Evolutionary conservation across 2,888 invertebrate genomes (phyloP), one percentile per base, ranked within the genome.

Genomic region (Phengaris arion): DNA sequence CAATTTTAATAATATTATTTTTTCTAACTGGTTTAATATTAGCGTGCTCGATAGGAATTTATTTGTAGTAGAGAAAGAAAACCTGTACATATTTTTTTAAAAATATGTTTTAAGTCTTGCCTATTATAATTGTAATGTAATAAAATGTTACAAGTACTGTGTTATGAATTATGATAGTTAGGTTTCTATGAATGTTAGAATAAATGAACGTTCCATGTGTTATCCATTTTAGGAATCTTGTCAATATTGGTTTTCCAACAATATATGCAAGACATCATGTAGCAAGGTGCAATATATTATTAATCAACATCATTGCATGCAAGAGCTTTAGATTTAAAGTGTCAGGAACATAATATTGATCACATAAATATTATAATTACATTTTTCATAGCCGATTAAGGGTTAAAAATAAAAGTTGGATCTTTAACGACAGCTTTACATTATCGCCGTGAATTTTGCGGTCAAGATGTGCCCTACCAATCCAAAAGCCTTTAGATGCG

Each of bases 161-260:
- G 10, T 64, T 59, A 13, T 2, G 12, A 35, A 5, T 64, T 59
- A 13, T 2, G 12, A 35, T 64, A 10, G 52, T 52, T 52, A 64
- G 12, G 45, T 64, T 64, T 64, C 35, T 64, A 48, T 52, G 64
- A 45, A 45, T 64, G 64, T 64, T 64, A 64, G 64, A 64, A 45
- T 64, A 45, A 64, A 64, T 59, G 12, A 35, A 45, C 45, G 35
- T 13, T 64, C 22, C 45, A 35, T 64, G 7, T 10, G 13, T 64
- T 6, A 64, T 45, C 64, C 64, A 10, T 45, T 45, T 35, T 64
- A 64, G 64, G 45, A 12, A 22, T 22, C 22, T 35, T 12, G 12
- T 2, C 12, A 12, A 64, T 12, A 64, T 64, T 35, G 35, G 10
- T 35, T 64, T 45, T 64, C 35, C 64, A 45, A 45, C 13, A 3